phyloP scores from a whole-genome alignment of 2,797 vertebrate species.

The Leptodactylus fallax region DNA sequence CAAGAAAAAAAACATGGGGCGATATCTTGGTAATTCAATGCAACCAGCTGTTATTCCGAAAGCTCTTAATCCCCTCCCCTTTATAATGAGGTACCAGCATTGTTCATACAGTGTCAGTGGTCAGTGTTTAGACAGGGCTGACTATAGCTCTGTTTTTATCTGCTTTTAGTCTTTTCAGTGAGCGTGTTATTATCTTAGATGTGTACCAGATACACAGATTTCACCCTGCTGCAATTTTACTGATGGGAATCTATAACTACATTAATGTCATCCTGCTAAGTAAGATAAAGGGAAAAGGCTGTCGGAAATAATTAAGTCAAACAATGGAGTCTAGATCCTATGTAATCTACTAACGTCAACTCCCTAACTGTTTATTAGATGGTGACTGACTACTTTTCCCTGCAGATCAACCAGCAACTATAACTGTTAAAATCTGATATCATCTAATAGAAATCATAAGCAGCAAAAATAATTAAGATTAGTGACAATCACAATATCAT shows the following conservation, averaged over 20 bases:
- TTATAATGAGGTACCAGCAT: not conserved
- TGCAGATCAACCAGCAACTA: not conserved
- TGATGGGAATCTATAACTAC: slow-evolving; percentile 8
- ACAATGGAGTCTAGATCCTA: slow-evolving; percentile 18
- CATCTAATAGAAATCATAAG: not conserved
- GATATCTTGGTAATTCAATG: not conserved
- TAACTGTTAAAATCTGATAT: not conserved
- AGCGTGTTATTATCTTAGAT: slow-evolving; percentile 1
- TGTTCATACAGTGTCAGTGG: not conserved
- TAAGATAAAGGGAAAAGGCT: slow-evolving; percentile 5
- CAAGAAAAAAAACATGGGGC: no score
- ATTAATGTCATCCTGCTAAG: not conserved
- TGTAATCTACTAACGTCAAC: slow-evolving; percentile 15
- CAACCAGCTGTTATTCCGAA: slow-evolving; percentile 1
- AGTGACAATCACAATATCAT: not conserved
- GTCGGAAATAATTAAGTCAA: slow-evolving; percentile 35
- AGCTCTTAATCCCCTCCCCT: not conserved
- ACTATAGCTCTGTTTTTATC: not conserved
- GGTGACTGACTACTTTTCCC: slow-evolving; percentile 8
- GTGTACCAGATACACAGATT: not conserved
- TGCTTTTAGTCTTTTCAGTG: not conserved
- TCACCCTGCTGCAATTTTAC: slow-evolving; percentile 12
- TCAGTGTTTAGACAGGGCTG: not conserved
- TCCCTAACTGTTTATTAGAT: slow-evolving; percentile 1
- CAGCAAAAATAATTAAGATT: not conserved